Base-by-base conservation (phyloP, 2,888 invertebrate genomes). In the Acleris sparsana region DNA sequence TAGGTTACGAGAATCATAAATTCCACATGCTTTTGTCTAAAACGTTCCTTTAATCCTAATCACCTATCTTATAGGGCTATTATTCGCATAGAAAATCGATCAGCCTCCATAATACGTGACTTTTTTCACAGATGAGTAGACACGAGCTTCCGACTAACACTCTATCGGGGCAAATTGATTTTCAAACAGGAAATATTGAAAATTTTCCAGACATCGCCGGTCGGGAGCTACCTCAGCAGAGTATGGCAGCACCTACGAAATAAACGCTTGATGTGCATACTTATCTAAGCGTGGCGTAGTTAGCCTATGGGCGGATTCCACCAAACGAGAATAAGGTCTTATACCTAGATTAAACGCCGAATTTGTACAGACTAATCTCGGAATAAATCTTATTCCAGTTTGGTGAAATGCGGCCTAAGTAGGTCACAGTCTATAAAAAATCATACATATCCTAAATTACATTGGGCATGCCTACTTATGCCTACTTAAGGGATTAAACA, bases 121-220 rank as follows among this genome's bases (percentile, higher is more conserved):
- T 87, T 86, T 87, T 84, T 84, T 82, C 81, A 75, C 72, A 75
- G 80, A 82, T 82, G 79, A 81, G 68, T 59, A 61, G 75, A 80
- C 80, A 76, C 71, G 70, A 77, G 76, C 79, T 77, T 73, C 74
- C 75, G 74, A 74, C 78, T 85, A 81, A 85, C 82, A 81, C 81
- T 83, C 76, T 85, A 83, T 86, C 85, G 78, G 72, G 69, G 83
- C 80, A 89, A 89, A 89, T 89, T 88, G 87, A 87, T 88, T 88
- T 87, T 83, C 78, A 52, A 76, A 78, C 80, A 78, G 78, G 79
- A 87, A 85, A 89, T 87, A 86, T 87, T 87, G 83, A 84, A 87
- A 84, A 88, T 85, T 87, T 86, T 82, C 80, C 75, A 78, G 78
- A 73, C 73, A 68, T 70, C 74, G 70, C 72, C 69, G 70, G 75